Percentiles rank a stretch among this genome's conserved stretches.
These are phyloP conservation scores for Eutrigla gurnardus DNA, from an alignment of 2,797 vertebrate genomes.

Conservation along the genomic window DNA sequence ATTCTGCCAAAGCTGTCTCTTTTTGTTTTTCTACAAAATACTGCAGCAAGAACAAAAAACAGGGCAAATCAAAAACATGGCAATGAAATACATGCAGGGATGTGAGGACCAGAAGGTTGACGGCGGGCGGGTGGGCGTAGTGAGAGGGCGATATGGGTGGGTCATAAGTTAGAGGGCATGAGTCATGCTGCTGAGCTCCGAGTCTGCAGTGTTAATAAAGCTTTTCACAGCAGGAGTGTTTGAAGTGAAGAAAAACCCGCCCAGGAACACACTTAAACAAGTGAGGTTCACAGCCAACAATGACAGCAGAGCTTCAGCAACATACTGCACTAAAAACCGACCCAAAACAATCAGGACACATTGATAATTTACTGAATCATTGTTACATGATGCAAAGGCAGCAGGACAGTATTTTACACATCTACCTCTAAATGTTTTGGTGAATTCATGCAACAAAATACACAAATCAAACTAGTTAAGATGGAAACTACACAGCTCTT, in stretches of 20 bases:
- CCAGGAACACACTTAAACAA: slow-evolving; percentile 47
- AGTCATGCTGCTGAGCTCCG: slow-evolving; percentile 49
- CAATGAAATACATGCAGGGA: not conserved
- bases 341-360: not conserved
- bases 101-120: not conserved
- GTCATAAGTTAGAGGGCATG: slow-evolving; percentile 55
- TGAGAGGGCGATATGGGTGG: slow-evolving; percentile 25
- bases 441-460: too few species aligned
- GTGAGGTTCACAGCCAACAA: slow-evolving; percentile 33
- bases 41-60: slow-evolving; percentile 10
- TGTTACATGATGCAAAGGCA: not conserved
- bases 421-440: not conserved
- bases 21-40: slow-evolving; percentile 20
- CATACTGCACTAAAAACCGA: not conserved
- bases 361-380: not conserved
- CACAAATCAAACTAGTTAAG: too few species aligned
- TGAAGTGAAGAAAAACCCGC: slow-evolving; percentile 64
- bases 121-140: not conserved
- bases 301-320: slow-evolving; percentile 17
- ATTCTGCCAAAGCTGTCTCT: not conserved
- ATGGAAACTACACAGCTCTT: not conserved
- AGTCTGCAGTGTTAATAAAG: slow-evolving; percentile 55
- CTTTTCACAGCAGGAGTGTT: slow-evolving; percentile 64
- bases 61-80: slow-evolving; percentile 8
- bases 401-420: not conserved